Percentiles rank a stretch among this genome's conserved stretches.
Evolutionary conservation across 2,797 vertebrate species (phyloP).

Genomic region (Falco concolor): DNA sequence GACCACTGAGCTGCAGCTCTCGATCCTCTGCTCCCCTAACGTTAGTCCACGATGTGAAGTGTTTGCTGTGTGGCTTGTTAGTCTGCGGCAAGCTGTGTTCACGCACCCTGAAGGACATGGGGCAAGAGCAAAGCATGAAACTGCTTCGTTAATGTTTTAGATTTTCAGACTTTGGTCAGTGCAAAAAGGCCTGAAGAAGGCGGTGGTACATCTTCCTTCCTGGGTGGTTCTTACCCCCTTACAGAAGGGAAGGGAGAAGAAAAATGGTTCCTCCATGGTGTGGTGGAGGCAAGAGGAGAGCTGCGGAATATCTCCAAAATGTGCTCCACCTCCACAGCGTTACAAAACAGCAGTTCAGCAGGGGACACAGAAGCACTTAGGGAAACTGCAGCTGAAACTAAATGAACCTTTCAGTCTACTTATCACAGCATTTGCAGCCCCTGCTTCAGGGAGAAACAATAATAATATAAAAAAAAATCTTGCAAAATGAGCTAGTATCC

Average conservation of each 20-base stretch:
- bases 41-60: not conserved
- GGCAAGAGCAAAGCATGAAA: not conserved
- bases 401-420: constrained; percentile 38
- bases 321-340: not conserved
- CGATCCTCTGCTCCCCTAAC: not conserved
- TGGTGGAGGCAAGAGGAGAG: not conserved
- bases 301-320: not conserved
- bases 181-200: not conserved
- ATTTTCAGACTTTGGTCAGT: not conserved
- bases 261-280: not conserved
- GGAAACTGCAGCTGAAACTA: constrained; percentile 46
- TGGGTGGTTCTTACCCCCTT: not conserved
- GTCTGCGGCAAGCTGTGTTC: not conserved
- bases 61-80: not conserved
- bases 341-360: constrained; percentile 56
- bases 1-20: constrained; percentile 31
- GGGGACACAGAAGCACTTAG: constrained; percentile 48
- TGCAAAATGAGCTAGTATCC: not conserved
- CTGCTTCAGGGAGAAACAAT: constrained; percentile 35
- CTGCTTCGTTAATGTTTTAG: not conserved
- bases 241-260: not conserved
- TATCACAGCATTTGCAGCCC: constrained; percentile 10
- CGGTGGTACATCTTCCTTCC: not conserved
- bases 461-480: not conserved
- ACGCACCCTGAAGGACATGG: not conserved